A percentile compares a stretch with the other conserved stretches of the same genome.
Conservation (phyloP, 1,140 invertebrate genomes). For the Telenomus remus region DNA sequence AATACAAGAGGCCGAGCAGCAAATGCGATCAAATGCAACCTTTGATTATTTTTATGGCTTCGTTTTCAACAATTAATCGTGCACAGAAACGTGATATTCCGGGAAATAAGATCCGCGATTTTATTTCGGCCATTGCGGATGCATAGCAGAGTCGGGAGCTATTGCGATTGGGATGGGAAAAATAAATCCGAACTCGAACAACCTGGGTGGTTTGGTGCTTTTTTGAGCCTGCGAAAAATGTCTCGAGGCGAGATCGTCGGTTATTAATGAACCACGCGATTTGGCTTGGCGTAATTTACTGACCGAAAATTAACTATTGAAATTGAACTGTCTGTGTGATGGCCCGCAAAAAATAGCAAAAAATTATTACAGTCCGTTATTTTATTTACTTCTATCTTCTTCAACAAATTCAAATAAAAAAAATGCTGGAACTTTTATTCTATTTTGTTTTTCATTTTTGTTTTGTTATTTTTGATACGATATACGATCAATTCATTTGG, state of each 20-base stretch:
- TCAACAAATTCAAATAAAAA: too few species aligned
- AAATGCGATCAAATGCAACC: background rate
- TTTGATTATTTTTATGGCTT: constrained; percentile 22
- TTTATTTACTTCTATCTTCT: too few species aligned
- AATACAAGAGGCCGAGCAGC: too few species aligned
- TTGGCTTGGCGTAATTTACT: constrained; percentile 10
- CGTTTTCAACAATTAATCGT: constrained; percentile 32
- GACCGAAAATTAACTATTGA: constrained; percentile 16
- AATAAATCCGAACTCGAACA: constrained; percentile 3
- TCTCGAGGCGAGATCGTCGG: background rate
- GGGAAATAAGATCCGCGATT: constrained; percentile 32
- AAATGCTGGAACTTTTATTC: too few species aligned
- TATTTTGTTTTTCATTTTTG: too few species aligned
- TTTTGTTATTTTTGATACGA: too few species aligned
- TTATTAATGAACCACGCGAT: constrained; percentile 31
- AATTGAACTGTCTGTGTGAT: constrained; percentile 11
- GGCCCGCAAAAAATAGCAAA: constrained; percentile 5
- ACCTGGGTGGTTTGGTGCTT: too few species aligned
- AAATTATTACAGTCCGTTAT: background rate
- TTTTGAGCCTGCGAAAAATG: constrained; percentile 3
- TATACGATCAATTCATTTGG: too few species aligned
- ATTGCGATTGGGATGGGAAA: constrained; percentile 29
- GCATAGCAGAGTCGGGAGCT: constrained; percentile 1
- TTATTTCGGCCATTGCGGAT: constrained; percentile 20
- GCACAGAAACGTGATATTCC: constrained; percentile 31